A percentile compares a stretch with the other conserved stretches of the same genome.
These are phyloP conservation scores for Buceros bicornis DNA, from an alignment of 2,797 vertebrate species.

Conservation along the genomic window DNA sequence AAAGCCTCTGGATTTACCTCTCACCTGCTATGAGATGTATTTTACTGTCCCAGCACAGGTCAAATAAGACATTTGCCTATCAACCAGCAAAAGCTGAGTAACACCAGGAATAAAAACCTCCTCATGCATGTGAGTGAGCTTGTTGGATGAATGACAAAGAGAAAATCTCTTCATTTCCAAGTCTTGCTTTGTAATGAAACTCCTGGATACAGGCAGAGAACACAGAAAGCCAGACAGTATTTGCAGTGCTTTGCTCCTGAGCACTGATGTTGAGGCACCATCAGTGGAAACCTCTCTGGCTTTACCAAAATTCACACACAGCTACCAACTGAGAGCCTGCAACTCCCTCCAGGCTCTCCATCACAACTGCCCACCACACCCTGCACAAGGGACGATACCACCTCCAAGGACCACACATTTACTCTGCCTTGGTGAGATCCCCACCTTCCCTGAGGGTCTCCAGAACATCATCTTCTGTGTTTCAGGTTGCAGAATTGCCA, in stretches of 20 bases:
- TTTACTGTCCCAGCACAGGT: background rate
- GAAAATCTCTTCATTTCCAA: background rate
- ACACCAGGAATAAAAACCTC: background rate
- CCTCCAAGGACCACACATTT: accelerated
- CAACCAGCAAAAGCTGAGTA: background rate
- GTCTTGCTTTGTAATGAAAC: background rate
- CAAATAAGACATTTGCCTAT: background rate
- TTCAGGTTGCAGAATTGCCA: background rate
- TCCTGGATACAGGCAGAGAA: background rate
- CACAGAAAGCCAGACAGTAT: background rate
- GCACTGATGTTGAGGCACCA: background rate
- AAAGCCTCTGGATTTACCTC: background rate
- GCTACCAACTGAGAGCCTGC: background rate
- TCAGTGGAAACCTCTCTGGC: background rate
- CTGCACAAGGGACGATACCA: background rate
- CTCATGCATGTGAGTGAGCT: accelerated
- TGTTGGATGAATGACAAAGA: background rate
- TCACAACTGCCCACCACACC: background rate
- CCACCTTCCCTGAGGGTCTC: background rate
- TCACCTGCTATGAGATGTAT: background rate
- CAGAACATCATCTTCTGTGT: background rate
- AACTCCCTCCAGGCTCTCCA: background rate
- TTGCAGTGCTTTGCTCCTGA: background rate
- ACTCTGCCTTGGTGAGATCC: background rate
- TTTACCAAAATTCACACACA: background rate